Evolutionary conservation across 2,797 vertebrate genomes (phyloP), one percentile per base, ranked within the genome.

Genomic region (Pseudochaenichthys georgianus): DNA sequence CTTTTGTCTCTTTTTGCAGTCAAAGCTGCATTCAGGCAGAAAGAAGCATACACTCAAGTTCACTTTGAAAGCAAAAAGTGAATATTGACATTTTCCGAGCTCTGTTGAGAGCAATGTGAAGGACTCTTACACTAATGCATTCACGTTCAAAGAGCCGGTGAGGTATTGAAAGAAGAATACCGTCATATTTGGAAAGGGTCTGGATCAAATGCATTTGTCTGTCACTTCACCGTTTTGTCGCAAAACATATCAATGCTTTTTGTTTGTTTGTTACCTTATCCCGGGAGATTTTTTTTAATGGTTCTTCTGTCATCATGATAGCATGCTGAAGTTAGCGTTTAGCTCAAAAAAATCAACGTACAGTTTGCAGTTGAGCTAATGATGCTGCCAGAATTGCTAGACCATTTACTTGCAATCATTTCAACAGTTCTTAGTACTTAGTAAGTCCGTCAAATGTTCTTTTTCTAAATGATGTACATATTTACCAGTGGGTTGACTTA

Each of bases 61-160:
- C 41, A 50, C 64, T 82, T 75, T 63, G 13, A 78, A 62, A 28
- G 23, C 45, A 53, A 77, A 34, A 41, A 46, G 46, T 28, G 8
- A 65, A 69, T 70, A 23, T 15, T 21, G 47, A 62, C 42, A 61
- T 42, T 45, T 46, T 47, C 19, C 61, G 11, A 2, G 5, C 48
- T 43, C 34, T 23, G 12, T 4, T 63, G 41, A 74, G 60, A 77
- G 73, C 50, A 54, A 45, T 4, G 19, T 17, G 53, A 62, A 43
- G 71, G 58, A 55, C 52, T 9, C 28, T 59, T 15, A 28, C 51
- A 46, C 54, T 80, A 54, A 82, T 72, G 67, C 48, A 62, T 65
- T 74, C 21, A 64, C 65, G 3, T 51, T 31, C 58, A 48, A 66
- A 65, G 46, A 78, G 67, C 41, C 15, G 0, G 41, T n/a, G 42